phyloP scores from a whole-genome alignment of 2,797 vertebrate species.

The Apodemus agrarius region DNA sequence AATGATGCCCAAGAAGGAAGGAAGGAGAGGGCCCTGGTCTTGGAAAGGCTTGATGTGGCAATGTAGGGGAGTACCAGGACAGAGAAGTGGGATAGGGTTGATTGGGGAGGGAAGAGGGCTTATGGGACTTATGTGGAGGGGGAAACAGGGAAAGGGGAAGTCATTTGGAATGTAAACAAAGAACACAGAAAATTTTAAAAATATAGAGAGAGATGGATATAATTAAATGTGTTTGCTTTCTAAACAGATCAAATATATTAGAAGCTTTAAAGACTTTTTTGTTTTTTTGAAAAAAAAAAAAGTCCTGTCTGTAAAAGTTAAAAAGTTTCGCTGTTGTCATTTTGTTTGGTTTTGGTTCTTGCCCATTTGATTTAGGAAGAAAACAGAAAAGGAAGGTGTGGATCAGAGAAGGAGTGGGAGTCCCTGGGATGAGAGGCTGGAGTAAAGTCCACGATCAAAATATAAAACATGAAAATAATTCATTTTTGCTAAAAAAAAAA shows the following conservation, averaged over 20 bases:
- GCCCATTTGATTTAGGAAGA: background rate
- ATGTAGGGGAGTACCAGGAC: too few relatives aligned
- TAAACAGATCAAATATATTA: slow-evolving; percentile 83
- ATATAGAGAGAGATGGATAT: slow-evolving; percentile 84
- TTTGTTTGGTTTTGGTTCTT: background rate
- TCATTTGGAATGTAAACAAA: too few relatives aligned
- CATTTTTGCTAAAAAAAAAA: background rate
- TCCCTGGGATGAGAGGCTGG: rapidly evolving
- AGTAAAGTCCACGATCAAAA: background rate
- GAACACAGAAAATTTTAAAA: too few relatives aligned
- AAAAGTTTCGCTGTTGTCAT: background rate
- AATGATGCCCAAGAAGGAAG: too few relatives aligned
- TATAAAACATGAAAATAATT: background rate
- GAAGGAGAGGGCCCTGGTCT: too few relatives aligned
- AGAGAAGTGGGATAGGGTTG: too few relatives aligned
- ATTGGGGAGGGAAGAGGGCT: too few relatives aligned
- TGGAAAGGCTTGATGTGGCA: too few relatives aligned
- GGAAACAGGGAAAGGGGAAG: too few relatives aligned
- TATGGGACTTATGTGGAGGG: too few relatives aligned
- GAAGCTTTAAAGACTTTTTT: slow-evolving; percentile 70
- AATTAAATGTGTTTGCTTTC: slow-evolving; percentile 85
- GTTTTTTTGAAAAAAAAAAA: slow-evolving; percentile 61
- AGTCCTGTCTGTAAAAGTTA: background rate
- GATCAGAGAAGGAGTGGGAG: too few relatives aligned
- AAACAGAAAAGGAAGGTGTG: background rate